Evolutionary conservation across 2,888 invertebrate species (phyloP), one percentile per base, ranked within the genome.

Genomic region (Pinctada fucata): DNA sequence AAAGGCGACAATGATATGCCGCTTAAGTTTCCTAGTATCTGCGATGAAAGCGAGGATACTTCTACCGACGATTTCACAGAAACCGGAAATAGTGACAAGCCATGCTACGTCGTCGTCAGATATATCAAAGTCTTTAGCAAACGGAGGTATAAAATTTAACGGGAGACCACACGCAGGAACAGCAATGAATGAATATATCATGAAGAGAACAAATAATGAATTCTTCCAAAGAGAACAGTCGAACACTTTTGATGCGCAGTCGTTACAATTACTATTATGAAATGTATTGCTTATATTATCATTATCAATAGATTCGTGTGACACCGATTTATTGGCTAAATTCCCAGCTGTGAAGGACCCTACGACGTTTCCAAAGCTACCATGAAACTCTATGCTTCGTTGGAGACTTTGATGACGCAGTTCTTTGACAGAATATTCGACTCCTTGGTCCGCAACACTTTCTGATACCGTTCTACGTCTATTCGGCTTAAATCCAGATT

Each of bases 21-120:
- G 72, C 51, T 70, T 66, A 3, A 85, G 16, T 16, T 67, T 72
- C 13, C 79, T 76, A 63, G 71, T 79, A 58, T 85, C 84, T 0
- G 83, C 79, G 45, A 85, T 78, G n/a, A 81, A 71, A 6, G 81
- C 81, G 76, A 82, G 74, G 0, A 75, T 8, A 45, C 82, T 51
- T 48, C 74, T 63, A 5, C 78, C 63, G 16, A 79, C n/a, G 6
- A 83, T 63, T 47, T 85, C 84, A 45, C 76, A 65, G 0, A 76
- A 66, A 50, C 82, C 75, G 3, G 79, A 79, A n/a, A 82, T 58
- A 1, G 82, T 76, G 6, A 85, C 73, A 4, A 85, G 64, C 6
- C 73, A 58, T 4, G 79, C 74, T 50, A 75, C 73, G 48, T 81
- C 66, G 4, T 72, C 52, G 16, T 69, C 70, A 4, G 74, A 69